These are phyloP conservation scores for Physella acuta DNA, from an alignment of 1,140 invertebrate species.

Conservation along the genomic window DNA sequence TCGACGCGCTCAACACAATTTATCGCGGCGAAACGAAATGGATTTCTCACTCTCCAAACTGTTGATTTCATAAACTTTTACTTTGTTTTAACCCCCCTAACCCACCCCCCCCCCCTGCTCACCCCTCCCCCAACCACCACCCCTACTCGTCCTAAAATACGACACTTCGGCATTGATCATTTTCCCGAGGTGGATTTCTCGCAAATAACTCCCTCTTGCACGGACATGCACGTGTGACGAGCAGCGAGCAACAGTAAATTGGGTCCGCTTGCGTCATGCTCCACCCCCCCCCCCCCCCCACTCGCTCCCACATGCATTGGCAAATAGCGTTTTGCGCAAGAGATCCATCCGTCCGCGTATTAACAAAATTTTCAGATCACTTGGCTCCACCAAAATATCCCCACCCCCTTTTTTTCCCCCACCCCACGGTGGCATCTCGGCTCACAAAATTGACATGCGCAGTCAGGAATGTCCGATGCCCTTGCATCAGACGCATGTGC, in stretches of 20 bases:
- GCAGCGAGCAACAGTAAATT: not conserved
- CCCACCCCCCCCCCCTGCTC: not conserved
- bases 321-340: no score
- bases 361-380: no score
- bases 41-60: not conserved
- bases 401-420: not conserved
- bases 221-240: not conserved
- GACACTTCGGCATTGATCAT: not conserved
- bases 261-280: not conserved
- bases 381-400: not conserved
- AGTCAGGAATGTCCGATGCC: not conserved
- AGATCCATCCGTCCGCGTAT: no score
- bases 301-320: not conserved
- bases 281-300: no score
- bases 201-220: not conserved
- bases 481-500: no score
- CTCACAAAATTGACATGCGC: not conserved
- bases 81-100: not conserved
- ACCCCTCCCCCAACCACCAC: not conserved
- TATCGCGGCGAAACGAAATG: not conserved
- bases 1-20: not conserved
- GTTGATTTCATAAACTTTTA: not conserved
- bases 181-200: not conserved
- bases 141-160: not conserved
- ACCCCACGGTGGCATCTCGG: not conserved